Base-by-base conservation (phyloP, 2,888 invertebrate genomes). In the Acleris laterana region DNA sequence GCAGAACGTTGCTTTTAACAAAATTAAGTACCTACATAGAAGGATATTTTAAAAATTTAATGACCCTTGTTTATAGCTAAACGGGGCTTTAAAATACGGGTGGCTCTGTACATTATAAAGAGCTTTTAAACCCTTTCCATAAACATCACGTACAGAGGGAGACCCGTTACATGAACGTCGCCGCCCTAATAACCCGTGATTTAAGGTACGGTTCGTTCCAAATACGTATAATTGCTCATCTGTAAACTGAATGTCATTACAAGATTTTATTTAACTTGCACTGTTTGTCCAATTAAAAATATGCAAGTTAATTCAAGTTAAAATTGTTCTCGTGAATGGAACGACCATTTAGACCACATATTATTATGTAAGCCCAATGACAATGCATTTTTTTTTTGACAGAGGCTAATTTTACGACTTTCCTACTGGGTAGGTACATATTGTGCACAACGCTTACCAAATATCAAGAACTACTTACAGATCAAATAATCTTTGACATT, bases 171-270 rank as follows among this genome's bases (percentile, higher is more conserved):
- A 74, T 75, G 72, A 74, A 74, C 72, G 79, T 73, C 72, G 74
- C 77, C 25, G 25, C 7, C 81, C 83, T 90, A 90, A 90, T 90
- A 89, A 88, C 88, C 83, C 83, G 80, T 83, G 82, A 88, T 88
- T 87, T 88, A 88, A 82, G 79, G 79, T 76, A 79, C 46, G 77
- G 73, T 72, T 71, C 74, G 55, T 48, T 61, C 52, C n/a, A 60
- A 61, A 44, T 59, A 53, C 53, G 42, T 58, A 57, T 61, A 61
- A 69, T 63, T 63, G 4, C 38, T 38, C 52, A 62, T 60, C 17
- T 28, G 20, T 22, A 52, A 53, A 58, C n/a, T 7, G 57, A 25
- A 44, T 38, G 17, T 38, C 13, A 9, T 9, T 32, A 9, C 32
- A 1, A 9, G 9, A 9, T 32, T 32, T 32, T 32, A 32, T 28